Evolutionary conservation across 2,113 vertebrate species (phyloP).

Genomic region (Boulengeromyrus knoepffleri): DNA sequence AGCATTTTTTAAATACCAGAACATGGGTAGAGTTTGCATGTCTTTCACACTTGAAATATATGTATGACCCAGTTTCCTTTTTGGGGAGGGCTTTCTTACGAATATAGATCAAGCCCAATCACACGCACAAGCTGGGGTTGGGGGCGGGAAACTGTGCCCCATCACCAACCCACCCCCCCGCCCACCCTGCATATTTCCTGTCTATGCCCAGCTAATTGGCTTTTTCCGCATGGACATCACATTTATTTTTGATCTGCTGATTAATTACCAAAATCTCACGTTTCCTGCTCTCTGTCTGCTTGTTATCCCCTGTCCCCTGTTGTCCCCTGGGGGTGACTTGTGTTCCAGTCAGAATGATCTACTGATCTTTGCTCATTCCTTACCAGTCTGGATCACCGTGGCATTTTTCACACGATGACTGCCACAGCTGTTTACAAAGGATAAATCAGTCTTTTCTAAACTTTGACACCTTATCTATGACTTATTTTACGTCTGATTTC

Average conservation of each 20-base stretch:
- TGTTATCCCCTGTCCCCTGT: not conserved
- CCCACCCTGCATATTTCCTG: not conserved
- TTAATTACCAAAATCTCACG: slow-evolving; percentile 50
- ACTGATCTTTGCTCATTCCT: not conserved
- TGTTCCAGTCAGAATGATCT: not conserved
- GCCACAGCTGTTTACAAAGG: not conserved
- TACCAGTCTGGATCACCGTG: not conserved
- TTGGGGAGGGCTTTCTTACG: not conserved
- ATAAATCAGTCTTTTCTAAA: not conserved
- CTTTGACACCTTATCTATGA: not conserved
- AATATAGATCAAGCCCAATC: not conserved
- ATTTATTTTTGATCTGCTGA: slow-evolving; percentile 45
- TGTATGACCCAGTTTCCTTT: not conserved
- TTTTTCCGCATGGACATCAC: slow-evolving; percentile 1
- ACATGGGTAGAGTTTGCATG: not conserved
- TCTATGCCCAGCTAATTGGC: not conserved
- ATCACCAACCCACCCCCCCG: too few species aligned
- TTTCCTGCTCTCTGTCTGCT: slow-evolving; percentile 36
- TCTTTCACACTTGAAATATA: not conserved
- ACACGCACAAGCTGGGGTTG: not conserved
- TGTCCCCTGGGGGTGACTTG: not conserved
- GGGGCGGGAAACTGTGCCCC: not conserved
- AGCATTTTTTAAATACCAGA: not conserved
- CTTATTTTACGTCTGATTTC: not conserved
- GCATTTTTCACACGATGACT: not conserved